These are phyloP conservation scores for Spermophilus dauricus DNA, from an alignment of 2,113 vertebrate genomes.

Conservation along the genomic window DNA sequence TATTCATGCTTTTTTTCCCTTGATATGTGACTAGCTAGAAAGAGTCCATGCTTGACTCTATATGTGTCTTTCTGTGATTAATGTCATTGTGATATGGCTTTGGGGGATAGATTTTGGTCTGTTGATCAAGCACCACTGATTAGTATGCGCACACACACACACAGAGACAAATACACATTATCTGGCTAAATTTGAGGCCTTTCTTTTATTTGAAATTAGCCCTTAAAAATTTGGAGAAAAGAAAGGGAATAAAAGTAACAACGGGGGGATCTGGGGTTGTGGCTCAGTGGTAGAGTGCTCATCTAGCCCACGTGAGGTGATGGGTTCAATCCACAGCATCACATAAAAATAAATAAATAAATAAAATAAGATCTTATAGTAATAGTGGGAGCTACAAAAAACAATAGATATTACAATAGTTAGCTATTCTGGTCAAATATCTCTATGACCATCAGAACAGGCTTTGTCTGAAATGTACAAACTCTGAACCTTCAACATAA, in stretches of 20 bases:
- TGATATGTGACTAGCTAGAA: accelerated
- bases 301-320: no score
- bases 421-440: not conserved
- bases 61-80: not conserved
- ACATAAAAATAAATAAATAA: no score
- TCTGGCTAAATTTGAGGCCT: not conserved
- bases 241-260: no score
- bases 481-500: not conserved
- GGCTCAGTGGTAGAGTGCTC: no score
- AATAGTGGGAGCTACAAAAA: not conserved
- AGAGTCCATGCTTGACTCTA: not conserved
- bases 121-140: not conserved
- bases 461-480: not conserved
- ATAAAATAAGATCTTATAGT: no score
- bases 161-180: not conserved
- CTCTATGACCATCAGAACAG: not conserved
- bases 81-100: not conserved
- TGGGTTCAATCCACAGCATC: no score
- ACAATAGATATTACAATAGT: no score
- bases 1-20: not conserved
- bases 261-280: no score
- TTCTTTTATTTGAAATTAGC: not conserved
- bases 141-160: not conserved
- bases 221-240: not conserved
- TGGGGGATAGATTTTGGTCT: not conserved